Base-by-base conservation (phyloP, 2,797 vertebrate species). In the Onychomys torridus region DNA sequence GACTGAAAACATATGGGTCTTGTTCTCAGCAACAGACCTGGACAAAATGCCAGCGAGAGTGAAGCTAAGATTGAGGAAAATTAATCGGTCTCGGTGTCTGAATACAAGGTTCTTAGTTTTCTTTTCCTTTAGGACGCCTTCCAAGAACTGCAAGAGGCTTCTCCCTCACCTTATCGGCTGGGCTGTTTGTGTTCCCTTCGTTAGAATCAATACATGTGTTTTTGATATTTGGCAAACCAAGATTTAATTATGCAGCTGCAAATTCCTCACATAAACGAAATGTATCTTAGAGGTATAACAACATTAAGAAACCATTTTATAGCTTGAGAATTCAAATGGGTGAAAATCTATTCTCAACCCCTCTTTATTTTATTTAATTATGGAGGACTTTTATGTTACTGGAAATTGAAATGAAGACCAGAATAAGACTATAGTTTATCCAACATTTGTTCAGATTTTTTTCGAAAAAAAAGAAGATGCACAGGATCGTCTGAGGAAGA, bases 211-310 rank as follows among this genome's bases (percentile, higher is more conserved):
- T 98, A 98, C 98, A 98, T 98, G 96, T 98, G 98, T 91, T 98
- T 98, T 98, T 98, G 96, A 98, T 98, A 98, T 98, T 98, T 98
- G 97, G 97, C 96, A 98, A 98, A 98, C 90, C 96, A 93, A 98
- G 97, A 96, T 98, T 98, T 98, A 98, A 98, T 98, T 98, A 98
- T 98, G 98, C 98, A 98, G 98, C 98, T 98, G 98, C 96, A 97
- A 98, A 97, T 97, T 98, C 97, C 93, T 96, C 96, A 79, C 96
- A 97, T 1, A 88, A 98, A 97, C 90, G 82, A 97, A 98, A 98
- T 98, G 97, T 84, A 95, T 98, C 97, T 98, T 97, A 96, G 79
- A 98, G 98, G 98, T 98, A 97, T 91, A 96, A 98, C 98, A 98
- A 97, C 96, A 97, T 98, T 98, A 96, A 98, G 95, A 98, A 97